Evolutionary conservation across 2,797 vertebrate species (phyloP), one percentile per base, ranked within the genome.

Genomic region (Naso thynnoides): DNA sequence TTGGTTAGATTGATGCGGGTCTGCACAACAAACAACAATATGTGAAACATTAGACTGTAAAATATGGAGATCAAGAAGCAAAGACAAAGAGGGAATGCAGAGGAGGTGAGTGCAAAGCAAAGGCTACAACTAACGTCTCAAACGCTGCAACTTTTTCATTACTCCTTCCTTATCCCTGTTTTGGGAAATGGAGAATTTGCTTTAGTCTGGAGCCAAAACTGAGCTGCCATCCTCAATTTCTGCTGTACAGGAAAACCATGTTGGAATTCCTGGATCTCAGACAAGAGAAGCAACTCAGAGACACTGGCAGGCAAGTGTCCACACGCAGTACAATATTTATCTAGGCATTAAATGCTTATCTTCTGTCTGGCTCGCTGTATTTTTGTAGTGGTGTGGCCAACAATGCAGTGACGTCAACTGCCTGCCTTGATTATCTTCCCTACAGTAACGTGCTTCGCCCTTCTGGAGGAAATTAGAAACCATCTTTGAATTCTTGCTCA

Each of bases 341-440:
- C 75, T 79, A 87, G 85, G 93, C 91, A 90, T 92, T 90, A 88
- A 90, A 91, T 85, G 91, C 90, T 94, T 94, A 92, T 94, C 94
- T 90, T 86, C 88, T 81, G 90, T 93, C 93, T 94, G 88, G 90
- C 78, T 88, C n/a, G 54, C 84, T 83, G 81, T 92, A 84, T 90
- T 93, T 89, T 90, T 83, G 83, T 87, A 88, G 86, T 66, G 24
- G 71, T 69, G 29, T 31, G 50, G 89, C 91, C 89, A 81, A 86
- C 92, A 86, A 94, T 92, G 88, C 82, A 70, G 92, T 94, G 90
- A 93, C 87, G 71, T 92, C 85, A 94, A 69, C 70, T 3, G 73
- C 33, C 93, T 89, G 86, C 85, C 88, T 80, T 19, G 82, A 88
- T 91, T 81, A 78, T 88, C 82, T 73, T n/a, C 79, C 71, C 78